Evolutionary conservation across 2,888 invertebrate species (phyloP), one percentile per base, ranked within the genome.

Genomic region (Zygothrica quintamaculata): DNA sequence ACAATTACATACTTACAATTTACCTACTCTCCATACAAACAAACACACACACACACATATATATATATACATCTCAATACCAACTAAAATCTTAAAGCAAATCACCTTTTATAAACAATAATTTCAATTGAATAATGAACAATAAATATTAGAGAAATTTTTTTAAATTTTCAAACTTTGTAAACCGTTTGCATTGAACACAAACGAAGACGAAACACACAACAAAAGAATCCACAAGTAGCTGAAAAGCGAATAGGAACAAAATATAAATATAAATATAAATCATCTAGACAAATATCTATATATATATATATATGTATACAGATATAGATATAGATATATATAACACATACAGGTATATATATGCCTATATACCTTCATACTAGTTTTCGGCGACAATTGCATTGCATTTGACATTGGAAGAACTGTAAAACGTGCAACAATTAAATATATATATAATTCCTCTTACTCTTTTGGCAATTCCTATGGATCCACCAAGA

Each of bases 141-240:
- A 57, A 71, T 67, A 74, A 71, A 53, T 58, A 50, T 40, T 13
- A 29, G 43, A 53, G 52, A 44, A 40, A 9, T 26, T 25, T n/a
- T n/a, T n/a, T 4, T 7, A 9, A 42, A 22, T n/a, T 18, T 18
- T 55, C 33, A 1, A 22, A 16, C 47, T 31, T 62, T 47, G 34
- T 18, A 37, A 73, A 36, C 6, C 57, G 51, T 44, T 50, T 56
- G 65, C 44, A 57, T 44, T 40, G 16, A 47, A 42, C 62, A 44
- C 34, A 29, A 50, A 58, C 58, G 52, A 73, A 51, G 50, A 16
- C 52, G 37, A 22, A 44, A 36, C 40, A 40, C 51, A 9, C 33
- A 44, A 64, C 68, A 84, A 74, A 59, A 44, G 73, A 80, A 80
- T 80, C 80, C 86, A 80, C 80, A 80, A 80, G 80, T 80, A 86